Evolutionary conservation across 2,113 vertebrate species (phyloP), one percentile per base, ranked within the genome.

Genomic region (Paralichthys olivaceus): DNA sequence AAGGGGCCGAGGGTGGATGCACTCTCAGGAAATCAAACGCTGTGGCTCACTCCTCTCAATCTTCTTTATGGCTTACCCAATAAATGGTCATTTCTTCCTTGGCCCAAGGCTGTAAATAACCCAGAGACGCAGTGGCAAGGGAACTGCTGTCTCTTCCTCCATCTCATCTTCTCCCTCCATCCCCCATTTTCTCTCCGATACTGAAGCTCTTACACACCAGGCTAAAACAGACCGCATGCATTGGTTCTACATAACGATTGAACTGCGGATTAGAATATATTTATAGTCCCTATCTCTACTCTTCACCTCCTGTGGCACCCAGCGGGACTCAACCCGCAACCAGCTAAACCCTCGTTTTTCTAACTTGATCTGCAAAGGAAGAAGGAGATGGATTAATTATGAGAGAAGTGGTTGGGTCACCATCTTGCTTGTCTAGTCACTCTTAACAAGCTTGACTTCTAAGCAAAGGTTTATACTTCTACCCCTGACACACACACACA

Each of bases 11-110:
- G 77, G 86, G 83, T 81, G 63, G 86, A 83, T 83, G 84, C 81
- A 83, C 88, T 84, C 87, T 82, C 47, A 86, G 84, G 85, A 90
- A 89, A 91, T 91, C 88, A 88, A 89, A 88, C 80, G 79, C 79
- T 64, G 72, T 83, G 83, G 86, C 88, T 91, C 80, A 81, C 79
- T 84, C 74, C 89, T 86, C 83, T 93, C 91, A 92, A 91, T 93
- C 90, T 91, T 74, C 85, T 93, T 93, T 88, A 91, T 91, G 85
- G 85, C 86, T 91, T 79, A 87, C 74, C 86, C 87, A 87, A 80
- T 93, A 90, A 93, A 90, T 85, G 87, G 86, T 85, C 83, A 84
- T 89, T 91, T 90, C 85, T 87, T 84, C 79, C 64, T 34, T 23
- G 25, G 67, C 80, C 73, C 7, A 25, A 68, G 69, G 84, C 89